A percentile compares a stretch with the other conserved stretches of the same genome.
These are phyloP conservation scores for Gallinago jamesoni DNA, from an alignment of 2,113 vertebrate species.

Conservation along the genomic window DNA sequence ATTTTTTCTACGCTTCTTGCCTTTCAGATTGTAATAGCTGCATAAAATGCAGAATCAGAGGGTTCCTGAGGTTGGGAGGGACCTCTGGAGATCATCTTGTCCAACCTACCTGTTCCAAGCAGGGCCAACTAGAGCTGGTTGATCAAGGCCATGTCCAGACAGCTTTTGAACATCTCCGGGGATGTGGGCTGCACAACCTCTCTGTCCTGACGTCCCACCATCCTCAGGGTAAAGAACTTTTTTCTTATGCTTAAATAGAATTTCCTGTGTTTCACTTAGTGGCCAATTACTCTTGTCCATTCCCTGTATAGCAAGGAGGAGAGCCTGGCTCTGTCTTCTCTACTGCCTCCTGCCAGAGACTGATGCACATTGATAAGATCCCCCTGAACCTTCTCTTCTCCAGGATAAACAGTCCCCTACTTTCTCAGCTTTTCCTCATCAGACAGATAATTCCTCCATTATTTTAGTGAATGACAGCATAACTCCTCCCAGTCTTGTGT, in stretches of 20 bases:
- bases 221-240: neutral
- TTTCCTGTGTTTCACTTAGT: neutral
- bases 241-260: neutral
- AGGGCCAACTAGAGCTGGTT: neutral
- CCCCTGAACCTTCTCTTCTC: neutral
- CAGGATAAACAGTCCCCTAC: neutral
- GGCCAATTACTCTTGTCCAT: neutral
- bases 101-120: neutral
- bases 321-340: neutral
- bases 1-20: neutral
- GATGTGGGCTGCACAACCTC: neutral
- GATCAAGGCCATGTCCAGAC: neutral
- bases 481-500: neutral
- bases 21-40: neutral
- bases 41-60: neutral
- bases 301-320: neutral
- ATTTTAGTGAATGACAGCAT: neutral
- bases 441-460: neutral
- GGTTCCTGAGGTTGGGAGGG: neutral
- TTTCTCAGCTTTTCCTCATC: neutral
- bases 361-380: neutral
- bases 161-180: neutral
- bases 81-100: neutral
- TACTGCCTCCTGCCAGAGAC: neutral
- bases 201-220: neutral